Percentiles rank a stretch among this genome's conserved stretches.
Evolutionary conservation across 2,888 invertebrate species (phyloP).

Genomic region (Diadegma fenestrale): DNA sequence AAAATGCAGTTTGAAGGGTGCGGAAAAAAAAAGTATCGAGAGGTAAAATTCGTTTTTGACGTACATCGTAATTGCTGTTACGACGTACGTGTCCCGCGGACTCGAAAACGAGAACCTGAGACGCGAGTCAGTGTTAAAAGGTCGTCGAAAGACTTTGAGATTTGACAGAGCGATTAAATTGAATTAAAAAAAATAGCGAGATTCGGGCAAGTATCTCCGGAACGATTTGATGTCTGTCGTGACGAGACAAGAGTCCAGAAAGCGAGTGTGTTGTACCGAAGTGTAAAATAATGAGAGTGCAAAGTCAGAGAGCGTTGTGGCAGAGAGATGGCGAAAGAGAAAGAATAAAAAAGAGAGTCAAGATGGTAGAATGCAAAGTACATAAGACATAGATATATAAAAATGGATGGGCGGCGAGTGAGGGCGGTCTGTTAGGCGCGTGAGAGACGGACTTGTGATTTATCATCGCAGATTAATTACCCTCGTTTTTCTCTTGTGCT

Average conservation of each 20-base stretch:
- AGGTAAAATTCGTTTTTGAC: neutral
- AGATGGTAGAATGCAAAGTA: slow-evolving; percentile 34
- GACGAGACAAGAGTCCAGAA: neutral
- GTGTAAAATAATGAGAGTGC: slow-evolving; percentile 22
- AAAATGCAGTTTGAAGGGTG: neutral
- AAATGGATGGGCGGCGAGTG: slow-evolving; percentile 1
- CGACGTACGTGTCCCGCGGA: neutral
- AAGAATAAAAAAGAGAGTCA: slow-evolving; percentile 21
- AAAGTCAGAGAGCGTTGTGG: slow-evolving; percentile 1
- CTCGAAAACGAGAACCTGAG: neutral
- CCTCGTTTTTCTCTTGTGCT: slow-evolving; percentile 69
- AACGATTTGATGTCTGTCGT: neutral
- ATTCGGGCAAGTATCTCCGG: neutral
- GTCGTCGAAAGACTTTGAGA: neutral
- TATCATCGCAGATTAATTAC: slow-evolving; percentile 74
- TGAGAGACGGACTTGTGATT: slow-evolving; percentile 68
- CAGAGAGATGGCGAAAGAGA: neutral
- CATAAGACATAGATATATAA: slow-evolving; percentile 17
- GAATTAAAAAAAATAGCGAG: neutral
- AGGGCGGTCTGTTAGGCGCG: slow-evolving; percentile 56
- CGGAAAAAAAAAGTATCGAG: neutral
- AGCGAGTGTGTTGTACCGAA: slow-evolving; percentile 12
- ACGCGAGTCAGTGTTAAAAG: neutral
- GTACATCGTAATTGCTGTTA: neutral
- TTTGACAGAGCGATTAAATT: neutral